Base-by-base conservation (phyloP, 2,888 invertebrate species). In the Caenorhabditis japonica region DNA sequence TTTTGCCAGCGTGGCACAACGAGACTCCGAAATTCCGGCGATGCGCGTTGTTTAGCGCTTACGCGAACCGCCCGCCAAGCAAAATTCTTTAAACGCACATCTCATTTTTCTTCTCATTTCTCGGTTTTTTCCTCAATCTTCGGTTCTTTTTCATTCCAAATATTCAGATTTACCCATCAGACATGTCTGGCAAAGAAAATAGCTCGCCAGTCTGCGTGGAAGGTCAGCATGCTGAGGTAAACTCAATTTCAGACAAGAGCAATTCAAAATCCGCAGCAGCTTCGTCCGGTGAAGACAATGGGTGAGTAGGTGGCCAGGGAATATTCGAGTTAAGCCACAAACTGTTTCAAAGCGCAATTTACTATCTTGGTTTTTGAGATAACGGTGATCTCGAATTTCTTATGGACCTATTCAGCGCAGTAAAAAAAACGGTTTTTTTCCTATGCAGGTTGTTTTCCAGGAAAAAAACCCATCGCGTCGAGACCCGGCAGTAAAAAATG, bases 141-240 rank as follows among this genome's bases (percentile, higher is more conserved):
- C 19, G 15, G 19, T 15, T 5, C 15, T 17, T 33, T 39, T 47
- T 47, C 8, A 27, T 19, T 36, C 30, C n/a, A 27, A 36, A 8
- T 7, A 34, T 34, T 25, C n/a, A 44, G 52, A 61, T 19, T 44
- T 7, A 46, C 55, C 23, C n/a, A 27, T n/a, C 43, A 52, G 53
- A 38, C 17, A 69, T 69, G 69, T 47, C 43, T 15, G 69, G 49
- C 33, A 69, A 69, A 49, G 69, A 69, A 17, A 69, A 69, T 21
- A 38, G 43, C 25, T 60, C 60, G 8, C 69, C 69, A 15, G 47
- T 46, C 13, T 43, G 33, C 19, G 27, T 17, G 4, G 55, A 60
- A 1, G 55, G 60, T 21, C 53, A 69, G 30, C 27, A 19, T 39
- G 52, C 49, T 7, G 55, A 69, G 69, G 58, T 68, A 13, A 58